A percentile compares a stretch with the other conserved stretches of the same genome.
phyloP scores from a whole-genome alignment of 2,113 vertebrate genomes.

The Chaetops frenatus region DNA sequence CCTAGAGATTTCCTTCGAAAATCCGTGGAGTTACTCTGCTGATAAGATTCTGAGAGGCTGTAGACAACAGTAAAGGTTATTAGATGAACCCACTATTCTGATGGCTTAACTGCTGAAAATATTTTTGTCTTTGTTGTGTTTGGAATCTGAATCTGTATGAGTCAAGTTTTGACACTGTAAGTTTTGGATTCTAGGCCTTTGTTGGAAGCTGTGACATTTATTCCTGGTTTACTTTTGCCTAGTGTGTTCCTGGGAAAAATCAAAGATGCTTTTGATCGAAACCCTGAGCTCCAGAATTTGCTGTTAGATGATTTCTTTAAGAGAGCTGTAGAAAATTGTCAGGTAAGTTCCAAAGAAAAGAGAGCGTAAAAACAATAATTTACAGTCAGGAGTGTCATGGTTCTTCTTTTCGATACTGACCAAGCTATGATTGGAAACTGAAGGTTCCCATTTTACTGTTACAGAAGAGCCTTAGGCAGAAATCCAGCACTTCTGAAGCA shows the following conservation, averaged over 20 bases:
- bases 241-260: slow-evolving; percentile 97
- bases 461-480: background rate
- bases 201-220: background rate
- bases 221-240: background rate
- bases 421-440: background rate
- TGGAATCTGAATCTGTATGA: background rate
- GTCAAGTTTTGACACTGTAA: background rate
- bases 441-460: background rate
- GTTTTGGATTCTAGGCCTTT: background rate
- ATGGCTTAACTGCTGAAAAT: background rate
- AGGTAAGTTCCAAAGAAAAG: slow-evolving; percentile 72
- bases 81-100: background rate
- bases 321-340: slow-evolving; percentile 83
- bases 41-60: background rate
- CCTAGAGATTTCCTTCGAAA: background rate
- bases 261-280: slow-evolving; percentile 92
- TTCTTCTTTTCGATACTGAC: background rate
- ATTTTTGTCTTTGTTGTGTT: background rate
- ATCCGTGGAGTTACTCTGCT: background rate
- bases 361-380: background rate
- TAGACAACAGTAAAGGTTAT: background rate
- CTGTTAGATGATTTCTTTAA: slow-evolving; percentile 91
- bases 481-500: background rate
- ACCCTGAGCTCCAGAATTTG: slow-evolving; percentile 84
- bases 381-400: background rate